Percentiles rank a stretch among this genome's conserved stretches.
Conservation (phyloP, 2,113 vertebrate genomes). For the Marmota flaviventris region DNA sequence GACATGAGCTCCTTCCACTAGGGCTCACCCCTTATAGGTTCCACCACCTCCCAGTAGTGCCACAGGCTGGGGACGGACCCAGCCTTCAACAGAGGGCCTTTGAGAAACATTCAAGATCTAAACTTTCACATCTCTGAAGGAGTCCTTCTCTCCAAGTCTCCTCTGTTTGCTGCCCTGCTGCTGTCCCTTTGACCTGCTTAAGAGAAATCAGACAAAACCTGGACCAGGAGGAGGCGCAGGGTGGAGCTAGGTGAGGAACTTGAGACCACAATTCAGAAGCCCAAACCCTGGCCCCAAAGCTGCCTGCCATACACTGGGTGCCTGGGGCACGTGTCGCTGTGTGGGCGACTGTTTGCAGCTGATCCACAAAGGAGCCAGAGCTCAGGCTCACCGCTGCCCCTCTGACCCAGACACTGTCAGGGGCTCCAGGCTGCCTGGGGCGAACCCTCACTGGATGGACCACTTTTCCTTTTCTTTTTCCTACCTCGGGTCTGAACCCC, state of each 20-base stretch:
- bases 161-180: neutral
- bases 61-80: neutral
- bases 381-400: neutral
- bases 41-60: neutral
- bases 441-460: neutral
- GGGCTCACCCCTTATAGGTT: neutral
- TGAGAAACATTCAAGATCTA: neutral
- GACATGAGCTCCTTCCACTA: neutral
- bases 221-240: neutral
- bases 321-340: rapidly evolving
- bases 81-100: neutral
- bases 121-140: neutral
- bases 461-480: neutral
- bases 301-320: neutral
- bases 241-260: neutral
- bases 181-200: neutral
- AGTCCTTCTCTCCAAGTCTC: neutral
- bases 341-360: neutral
- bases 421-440: neutral
- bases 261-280: neutral
- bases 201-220: neutral
- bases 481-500: neutral
- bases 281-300: rapidly evolving
- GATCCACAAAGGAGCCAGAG: rapidly evolving
- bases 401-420: neutral